Evolutionary conservation across 2,113 vertebrate genomes (phyloP).

Genomic region (Pseudopodoces humilis): DNA sequence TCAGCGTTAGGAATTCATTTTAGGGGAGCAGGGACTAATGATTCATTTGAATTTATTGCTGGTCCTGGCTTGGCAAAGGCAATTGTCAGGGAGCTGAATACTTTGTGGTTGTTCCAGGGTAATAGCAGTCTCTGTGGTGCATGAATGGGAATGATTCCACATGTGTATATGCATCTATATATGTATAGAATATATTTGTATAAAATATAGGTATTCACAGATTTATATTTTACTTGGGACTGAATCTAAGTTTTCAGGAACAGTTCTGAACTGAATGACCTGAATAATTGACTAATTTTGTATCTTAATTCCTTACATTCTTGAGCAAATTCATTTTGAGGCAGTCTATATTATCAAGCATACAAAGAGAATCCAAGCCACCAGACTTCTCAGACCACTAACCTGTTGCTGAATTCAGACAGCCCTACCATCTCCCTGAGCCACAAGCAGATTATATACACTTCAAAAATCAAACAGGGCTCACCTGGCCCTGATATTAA

Average conservation of each 20-base stretch:
- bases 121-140: not conserved
- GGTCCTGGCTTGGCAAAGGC: not conserved
- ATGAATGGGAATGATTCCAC: not conserved
- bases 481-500: not conserved
- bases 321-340: not conserved
- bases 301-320: not conserved
- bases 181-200: not conserved
- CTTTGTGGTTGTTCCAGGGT: not conserved
- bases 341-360: not conserved
- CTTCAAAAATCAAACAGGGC: not conserved
- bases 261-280: not conserved
- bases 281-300: not conserved
- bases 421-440: not conserved
- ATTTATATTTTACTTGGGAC: not conserved
- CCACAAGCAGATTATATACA: rapidly evolving
- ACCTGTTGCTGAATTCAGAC: not conserved
- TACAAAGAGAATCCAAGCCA: not conserved
- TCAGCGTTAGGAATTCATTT: not conserved
- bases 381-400: not conserved
- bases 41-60: not conserved
- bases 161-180: not conserved
- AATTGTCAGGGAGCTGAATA: not conserved
- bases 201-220: not conserved
- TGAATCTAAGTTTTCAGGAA: not conserved
- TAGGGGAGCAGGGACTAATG: not conserved